phyloP scores from a whole-genome alignment of 2,797 vertebrate genomes.

The Esox lucius region DNA sequence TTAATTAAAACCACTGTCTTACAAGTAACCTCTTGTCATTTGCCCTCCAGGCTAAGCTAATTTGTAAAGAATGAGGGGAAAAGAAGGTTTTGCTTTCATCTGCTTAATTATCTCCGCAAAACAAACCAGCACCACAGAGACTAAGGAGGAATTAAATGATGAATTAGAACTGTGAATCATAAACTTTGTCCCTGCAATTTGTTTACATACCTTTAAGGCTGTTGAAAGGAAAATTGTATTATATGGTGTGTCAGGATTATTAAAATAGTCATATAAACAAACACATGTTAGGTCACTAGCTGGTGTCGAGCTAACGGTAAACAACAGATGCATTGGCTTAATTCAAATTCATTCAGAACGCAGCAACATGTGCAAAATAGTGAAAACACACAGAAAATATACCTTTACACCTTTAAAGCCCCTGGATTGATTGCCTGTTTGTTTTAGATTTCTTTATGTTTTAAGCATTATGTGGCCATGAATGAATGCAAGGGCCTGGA shows the following conservation, averaged over 20 bases:
- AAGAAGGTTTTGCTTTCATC: constrained; percentile 59
- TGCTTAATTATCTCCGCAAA: constrained; percentile 49
- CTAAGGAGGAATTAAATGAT: constrained; percentile 2
- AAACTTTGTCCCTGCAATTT: constrained; percentile 49
- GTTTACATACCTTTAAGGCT: constrained; percentile 25
- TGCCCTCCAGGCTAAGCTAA: constrained; percentile 85
- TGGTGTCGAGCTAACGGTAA: constrained; percentile 17
- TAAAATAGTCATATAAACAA: background rate
- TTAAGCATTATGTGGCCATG: no score
- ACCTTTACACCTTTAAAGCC: no score
- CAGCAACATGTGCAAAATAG: no score
- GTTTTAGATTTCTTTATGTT: no score
- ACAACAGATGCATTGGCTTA: background rate
- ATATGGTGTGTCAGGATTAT: constrained; percentile 7
- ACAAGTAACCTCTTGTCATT: constrained; percentile 88
- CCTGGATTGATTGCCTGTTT: no score
- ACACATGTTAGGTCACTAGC: background rate
- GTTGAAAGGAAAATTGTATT: background rate
- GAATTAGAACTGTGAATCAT: constrained; percentile 25
- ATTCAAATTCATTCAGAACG: no score
- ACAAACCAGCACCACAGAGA: constrained; percentile 39
- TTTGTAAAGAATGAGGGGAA: constrained; percentile 78
- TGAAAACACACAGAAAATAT: no score
- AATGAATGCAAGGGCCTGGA: no score
- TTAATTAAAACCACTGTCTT: constrained; percentile 93